phyloP scores from a whole-genome alignment of 2,888 invertebrate species.

The Deladenus siricidicola region DNA sequence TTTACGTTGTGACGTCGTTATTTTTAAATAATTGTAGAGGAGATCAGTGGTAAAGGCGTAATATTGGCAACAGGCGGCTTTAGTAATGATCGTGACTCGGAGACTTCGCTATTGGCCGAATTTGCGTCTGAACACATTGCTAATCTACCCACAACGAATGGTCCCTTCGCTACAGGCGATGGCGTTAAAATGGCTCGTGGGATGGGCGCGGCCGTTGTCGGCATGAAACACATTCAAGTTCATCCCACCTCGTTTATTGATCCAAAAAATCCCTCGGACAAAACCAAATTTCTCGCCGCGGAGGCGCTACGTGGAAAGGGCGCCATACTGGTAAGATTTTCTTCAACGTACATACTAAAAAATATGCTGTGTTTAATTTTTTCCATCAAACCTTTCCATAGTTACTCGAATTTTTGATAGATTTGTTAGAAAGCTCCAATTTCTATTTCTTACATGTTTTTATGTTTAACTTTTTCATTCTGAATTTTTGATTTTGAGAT shows the following conservation, averaged over 20 bases:
- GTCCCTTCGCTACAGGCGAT: slow-evolving; percentile 49
- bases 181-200: slow-evolving; percentile 50
- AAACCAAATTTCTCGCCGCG: slow-evolving; percentile 53
- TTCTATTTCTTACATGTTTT: background rate
- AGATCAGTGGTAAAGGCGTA: slow-evolving; percentile 44
- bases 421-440: too few relatives aligned
- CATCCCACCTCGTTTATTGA: slow-evolving; percentile 53
- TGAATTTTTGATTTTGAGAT: slow-evolving; percentile 25
- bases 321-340: slow-evolving; percentile 36
- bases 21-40: slow-evolving; percentile 14
- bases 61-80: slow-evolving; percentile 53
- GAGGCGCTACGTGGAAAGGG: slow-evolving; percentile 53
- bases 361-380: too few relatives aligned
- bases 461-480: background rate
- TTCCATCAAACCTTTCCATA: too few relatives aligned
- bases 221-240: slow-evolving; percentile 49
- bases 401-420: too few relatives aligned
- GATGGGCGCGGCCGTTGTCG: slow-evolving; percentile 49
- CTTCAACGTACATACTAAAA: too few relatives aligned
- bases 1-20: background rate
- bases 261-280: slow-evolving; percentile 43
- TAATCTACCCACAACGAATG: slow-evolving; percentile 51
- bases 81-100: slow-evolving; percentile 39
- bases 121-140: slow-evolving; percentile 37
- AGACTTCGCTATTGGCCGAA: slow-evolving; percentile 42